Percentiles rank a stretch among this genome's conserved stretches.
Conservation (phyloP, 2,797 vertebrate genomes). For the Balearica regulorum region DNA sequence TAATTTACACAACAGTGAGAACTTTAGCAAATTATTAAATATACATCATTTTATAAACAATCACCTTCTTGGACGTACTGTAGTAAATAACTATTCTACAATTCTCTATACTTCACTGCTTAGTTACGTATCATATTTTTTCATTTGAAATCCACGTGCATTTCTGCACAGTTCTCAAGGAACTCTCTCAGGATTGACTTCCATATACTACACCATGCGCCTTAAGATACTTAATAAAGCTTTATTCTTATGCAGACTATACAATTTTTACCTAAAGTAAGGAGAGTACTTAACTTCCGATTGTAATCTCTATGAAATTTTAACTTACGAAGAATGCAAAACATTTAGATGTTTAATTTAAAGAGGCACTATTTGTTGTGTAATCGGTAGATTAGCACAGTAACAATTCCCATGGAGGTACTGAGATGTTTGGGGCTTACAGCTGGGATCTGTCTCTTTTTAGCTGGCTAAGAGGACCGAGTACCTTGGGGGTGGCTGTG, state of each 20-base stretch:
- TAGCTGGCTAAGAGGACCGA: neutral
- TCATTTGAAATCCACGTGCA: constrained; percentile 14
- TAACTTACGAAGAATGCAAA: neutral
- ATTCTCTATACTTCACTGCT: constrained; percentile 15
- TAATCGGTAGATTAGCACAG: neutral
- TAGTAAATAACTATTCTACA: neutral
- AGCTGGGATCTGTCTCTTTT: neutral
- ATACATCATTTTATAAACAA: neutral
- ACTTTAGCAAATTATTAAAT: constrained; percentile 11
- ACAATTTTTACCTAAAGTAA: constrained; percentile 38
- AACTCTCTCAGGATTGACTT: constrained; percentile 25
- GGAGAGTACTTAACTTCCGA: constrained; percentile 1
- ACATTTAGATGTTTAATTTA: constrained; percentile 49
- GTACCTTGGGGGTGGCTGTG: neutral
- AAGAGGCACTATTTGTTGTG: constrained; percentile 33
- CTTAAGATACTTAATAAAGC: constrained; percentile 39
- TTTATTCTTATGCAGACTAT: constrained; percentile 26
- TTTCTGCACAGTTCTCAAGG: constrained; percentile 30
- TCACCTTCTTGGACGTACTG: neutral
- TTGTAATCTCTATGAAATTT: neutral
- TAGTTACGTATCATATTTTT: neutral
- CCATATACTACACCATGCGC: neutral
- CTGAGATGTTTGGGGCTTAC: neutral
- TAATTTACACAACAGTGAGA: constrained; percentile 15
- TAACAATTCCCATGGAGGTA: neutral